Base-by-base conservation (phyloP, 2,113 vertebrate genomes). In the Rhagologus leucostigma region DNA sequence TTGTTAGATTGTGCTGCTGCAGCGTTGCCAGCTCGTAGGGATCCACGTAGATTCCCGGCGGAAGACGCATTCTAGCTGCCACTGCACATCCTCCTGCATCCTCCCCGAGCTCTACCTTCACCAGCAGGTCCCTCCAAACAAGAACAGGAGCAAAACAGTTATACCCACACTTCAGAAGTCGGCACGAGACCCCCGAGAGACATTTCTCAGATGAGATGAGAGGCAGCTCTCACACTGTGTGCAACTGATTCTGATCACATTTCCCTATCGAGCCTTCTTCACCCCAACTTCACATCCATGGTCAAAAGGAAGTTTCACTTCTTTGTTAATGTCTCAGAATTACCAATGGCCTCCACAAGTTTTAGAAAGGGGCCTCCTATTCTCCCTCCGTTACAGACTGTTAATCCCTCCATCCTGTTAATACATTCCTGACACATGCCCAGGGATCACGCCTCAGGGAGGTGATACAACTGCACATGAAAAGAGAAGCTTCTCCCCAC, bases 21-120 rank as follows among this genome's bases (percentile, higher is more conserved):
- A 99, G 94, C 1, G 98, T 98, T n/a, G 98, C 97, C 85, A 99
- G 96, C 96, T 99, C 98, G 35, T 99, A 99, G 10, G 98, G 98
- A 96, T 99, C 99, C 96, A 99, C 96, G 11, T 98, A 99, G 91
- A 99, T 84, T 73, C 98, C 99, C 18, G 96, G 44, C 0, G 99
- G 98, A 68, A 99, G 97, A 27, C 3, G 95, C 50, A 98, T 90
- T 69, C 98, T 95, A 44, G 99, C 97, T 95, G 99, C 93, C 81
- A 98, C 84, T n/a, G 91, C 57, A 57, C 99, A 98, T 37, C 85
- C 91, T 65, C 68, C 93, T 59, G 96, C 93, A 24, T 90, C 74
- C 70, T 98, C 85, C 32, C 88, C 96, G 52, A 99, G 97, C 53
- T 98, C 96, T 22, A 98, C 97, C 42, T 96, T 98, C 89, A 98